Conservation (phyloP, 1,140 invertebrate genomes). For the Diorhabda sublineata region DNA sequence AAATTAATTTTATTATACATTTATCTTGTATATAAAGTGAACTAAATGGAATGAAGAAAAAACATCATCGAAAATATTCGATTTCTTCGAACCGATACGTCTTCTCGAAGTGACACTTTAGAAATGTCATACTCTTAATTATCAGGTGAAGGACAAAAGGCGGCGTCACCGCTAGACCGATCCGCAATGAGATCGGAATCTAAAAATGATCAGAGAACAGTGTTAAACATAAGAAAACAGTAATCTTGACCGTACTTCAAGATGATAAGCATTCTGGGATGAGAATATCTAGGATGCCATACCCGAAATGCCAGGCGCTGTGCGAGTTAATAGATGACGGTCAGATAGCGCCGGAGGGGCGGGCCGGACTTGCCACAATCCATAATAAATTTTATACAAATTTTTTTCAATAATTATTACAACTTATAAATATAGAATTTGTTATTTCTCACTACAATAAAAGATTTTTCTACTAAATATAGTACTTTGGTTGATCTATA, state of each 20-base stretch:
- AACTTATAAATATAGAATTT: too few species aligned
- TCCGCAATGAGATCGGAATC: slow-evolving; percentile 19
- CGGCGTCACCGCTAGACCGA: neutral
- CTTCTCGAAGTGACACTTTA: slow-evolving; percentile 16
- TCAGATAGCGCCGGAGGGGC: slow-evolving; percentile 14
- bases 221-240: slow-evolving; percentile 22
- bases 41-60: neutral
- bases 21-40: too few species aligned
- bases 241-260: slow-evolving; percentile 16
- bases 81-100: slow-evolving; percentile 12
- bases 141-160: slow-evolving; percentile 19
- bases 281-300: slow-evolving; percentile 21
- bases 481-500: too few species aligned
- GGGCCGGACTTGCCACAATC: neutral
- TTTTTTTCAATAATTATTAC: too few species aligned
- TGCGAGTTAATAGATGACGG: slow-evolving; percentile 18
- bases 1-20: too few species aligned
- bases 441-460: too few species aligned
- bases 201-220: slow-evolving; percentile 19
- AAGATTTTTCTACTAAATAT: too few species aligned
- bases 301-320: slow-evolving; percentile 12
- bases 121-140: slow-evolving; percentile 24
- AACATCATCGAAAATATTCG: neutral
- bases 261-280: slow-evolving; percentile 19
- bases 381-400: too few species aligned